Percentiles rank a stretch among this genome's conserved stretches.
phyloP scores from a whole-genome alignment of 2,888 invertebrate genomes.

The Chironomus tentans region DNA sequence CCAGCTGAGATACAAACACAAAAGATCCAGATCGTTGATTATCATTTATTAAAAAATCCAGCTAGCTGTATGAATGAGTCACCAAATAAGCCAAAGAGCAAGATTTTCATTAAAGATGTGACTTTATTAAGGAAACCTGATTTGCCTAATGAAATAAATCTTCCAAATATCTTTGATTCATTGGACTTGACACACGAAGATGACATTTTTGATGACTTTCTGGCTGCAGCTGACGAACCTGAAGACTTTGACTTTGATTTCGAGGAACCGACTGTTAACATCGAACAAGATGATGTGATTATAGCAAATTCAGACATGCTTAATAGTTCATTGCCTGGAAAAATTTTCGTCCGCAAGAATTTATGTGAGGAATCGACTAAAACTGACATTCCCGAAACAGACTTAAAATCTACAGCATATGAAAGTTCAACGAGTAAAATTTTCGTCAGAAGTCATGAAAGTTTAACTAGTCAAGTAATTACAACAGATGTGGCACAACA shows the following conservation, averaged over 20 bases:
- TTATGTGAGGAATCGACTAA: neutral
- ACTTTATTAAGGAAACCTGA: slow-evolving; percentile 36
- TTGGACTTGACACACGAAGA: slow-evolving; percentile 15
- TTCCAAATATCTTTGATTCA: slow-evolving; percentile 25
- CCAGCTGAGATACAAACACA: neutral
- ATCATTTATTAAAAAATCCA: slow-evolving; percentile 4
- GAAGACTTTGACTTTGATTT: slow-evolving; percentile 18
- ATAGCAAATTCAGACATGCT: neutral
- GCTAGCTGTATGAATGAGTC: neutral
- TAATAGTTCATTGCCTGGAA: neutral
- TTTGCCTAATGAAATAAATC: neutral
- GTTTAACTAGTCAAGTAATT: slow-evolving; percentile 5
- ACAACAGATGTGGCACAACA: neutral
- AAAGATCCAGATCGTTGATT: slow-evolving; percentile 9
- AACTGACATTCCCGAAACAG: neutral
- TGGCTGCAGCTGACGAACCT: slow-evolving; percentile 10
- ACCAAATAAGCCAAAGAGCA: slow-evolving; percentile 32
- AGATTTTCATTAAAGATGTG: slow-evolving; percentile 39
- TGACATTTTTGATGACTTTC: slow-evolving; percentile 21
- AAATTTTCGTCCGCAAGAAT: slow-evolving; percentile 15
- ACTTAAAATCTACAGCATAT: neutral
- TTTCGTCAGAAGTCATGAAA: slow-evolving; percentile 14
- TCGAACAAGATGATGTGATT: neutral
- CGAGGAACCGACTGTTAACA: neutral
- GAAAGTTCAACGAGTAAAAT: slow-evolving; percentile 9